Percentiles rank a stretch among this genome's conserved stretches.
These are phyloP conservation scores for Fistularia commersonii DNA, from an alignment of 2,797 vertebrate species.

Conservation along the genomic window DNA sequence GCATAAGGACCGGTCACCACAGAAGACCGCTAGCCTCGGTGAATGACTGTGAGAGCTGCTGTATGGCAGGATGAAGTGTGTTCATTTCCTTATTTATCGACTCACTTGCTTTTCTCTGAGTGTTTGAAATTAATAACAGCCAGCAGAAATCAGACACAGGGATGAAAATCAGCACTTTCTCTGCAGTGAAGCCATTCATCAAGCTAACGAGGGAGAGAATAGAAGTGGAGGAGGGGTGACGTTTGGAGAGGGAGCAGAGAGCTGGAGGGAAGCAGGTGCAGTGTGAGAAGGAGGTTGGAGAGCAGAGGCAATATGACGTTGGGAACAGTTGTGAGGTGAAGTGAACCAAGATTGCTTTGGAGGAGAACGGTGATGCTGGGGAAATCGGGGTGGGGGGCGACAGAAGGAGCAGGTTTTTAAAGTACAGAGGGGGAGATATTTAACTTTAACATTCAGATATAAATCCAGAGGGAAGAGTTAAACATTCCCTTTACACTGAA, in stretches of 20 bases:
- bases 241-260: slow-evolving; percentile 56
- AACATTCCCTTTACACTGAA: no score
- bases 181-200: slow-evolving; percentile 97
- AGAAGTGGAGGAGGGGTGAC: slow-evolving; percentile 65
- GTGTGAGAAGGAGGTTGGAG: slow-evolving; percentile 21
- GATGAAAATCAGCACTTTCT: slow-evolving; percentile 96
- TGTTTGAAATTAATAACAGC: slow-evolving; percentile 94
- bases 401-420: neutral
- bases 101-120: slow-evolving; percentile 88
- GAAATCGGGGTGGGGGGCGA: no score
- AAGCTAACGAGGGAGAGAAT: slow-evolving; percentile 93
- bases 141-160: slow-evolving; percentile 91
- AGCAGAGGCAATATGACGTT: slow-evolving; percentile 26
- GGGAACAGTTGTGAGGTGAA: slow-evolving; percentile 39
- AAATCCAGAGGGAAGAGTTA: no score
- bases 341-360: slow-evolving; percentile 40
- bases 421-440: neutral
- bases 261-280: slow-evolving; percentile 67
- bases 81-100: slow-evolving; percentile 81
- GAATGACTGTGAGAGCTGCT: slow-evolving; percentile 61
- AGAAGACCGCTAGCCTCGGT: slow-evolving; percentile 22
- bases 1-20: slow-evolving; percentile 41
- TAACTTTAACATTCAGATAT: neutral
- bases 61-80: slow-evolving; percentile 75
- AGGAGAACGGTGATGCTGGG: slow-evolving; percentile 1